Evolutionary conservation across 2,888 invertebrate species (phyloP).

Genomic region (Drosophila barbarae): DNA sequence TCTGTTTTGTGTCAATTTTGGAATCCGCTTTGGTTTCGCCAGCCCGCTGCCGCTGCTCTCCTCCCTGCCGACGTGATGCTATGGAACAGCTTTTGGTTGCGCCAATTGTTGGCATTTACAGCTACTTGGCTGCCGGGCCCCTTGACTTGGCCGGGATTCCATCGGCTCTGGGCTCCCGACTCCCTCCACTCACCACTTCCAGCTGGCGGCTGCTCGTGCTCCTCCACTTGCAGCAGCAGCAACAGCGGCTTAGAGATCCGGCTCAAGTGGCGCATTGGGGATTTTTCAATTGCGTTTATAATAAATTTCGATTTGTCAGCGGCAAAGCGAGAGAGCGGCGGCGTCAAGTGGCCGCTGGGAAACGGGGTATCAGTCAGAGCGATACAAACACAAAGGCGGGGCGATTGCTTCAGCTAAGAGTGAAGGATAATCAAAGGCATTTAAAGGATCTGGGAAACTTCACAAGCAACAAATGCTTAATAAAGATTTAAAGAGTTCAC

Average conservation of each 20-base stretch:
- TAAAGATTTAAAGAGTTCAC: not conserved
- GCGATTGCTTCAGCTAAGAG: not conserved
- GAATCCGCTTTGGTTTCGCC: constrained; percentile 74
- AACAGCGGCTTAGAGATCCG: constrained; percentile 28
- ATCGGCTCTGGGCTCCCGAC: constrained; percentile 8
- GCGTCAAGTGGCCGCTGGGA: constrained; percentile 47
- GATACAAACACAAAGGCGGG: constrained; percentile 13
- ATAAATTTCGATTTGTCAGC: constrained; percentile 74
- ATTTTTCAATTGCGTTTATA: constrained; percentile 74
- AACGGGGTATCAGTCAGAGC: constrained; percentile 23
- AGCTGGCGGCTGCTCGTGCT: not conserved
- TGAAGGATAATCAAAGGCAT: constrained; percentile 15
- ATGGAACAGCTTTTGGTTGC: constrained; percentile 51
- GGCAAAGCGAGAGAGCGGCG: constrained; percentile 47
- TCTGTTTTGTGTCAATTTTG: constrained; percentile 71
- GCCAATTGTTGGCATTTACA: constrained; percentile 71
- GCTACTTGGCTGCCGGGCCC: constrained; percentile 65
- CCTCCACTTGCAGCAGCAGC: not conserved
- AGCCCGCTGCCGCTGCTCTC: not conserved
- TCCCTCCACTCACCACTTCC: constrained; percentile 1
- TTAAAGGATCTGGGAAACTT: not conserved
- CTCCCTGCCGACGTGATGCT: constrained; percentile 6
- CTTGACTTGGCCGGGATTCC: constrained; percentile 40
- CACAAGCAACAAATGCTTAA: not conserved
- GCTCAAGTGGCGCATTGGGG: constrained; percentile 66